Conservation (phyloP, 2,113 vertebrate species). For the Apteryx mantelli region DNA sequence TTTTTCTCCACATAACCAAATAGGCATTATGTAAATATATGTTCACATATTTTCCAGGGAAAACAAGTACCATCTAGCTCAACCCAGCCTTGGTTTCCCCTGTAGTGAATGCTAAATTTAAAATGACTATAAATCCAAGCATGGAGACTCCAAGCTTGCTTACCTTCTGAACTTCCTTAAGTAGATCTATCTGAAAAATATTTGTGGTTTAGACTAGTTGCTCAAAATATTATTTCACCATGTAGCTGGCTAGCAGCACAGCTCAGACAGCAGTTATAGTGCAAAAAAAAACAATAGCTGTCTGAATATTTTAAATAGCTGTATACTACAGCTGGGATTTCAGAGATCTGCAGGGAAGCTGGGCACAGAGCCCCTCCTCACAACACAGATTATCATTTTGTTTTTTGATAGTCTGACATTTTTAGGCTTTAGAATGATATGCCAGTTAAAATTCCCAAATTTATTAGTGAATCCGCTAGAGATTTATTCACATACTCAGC, state of each 20-base stretch:
- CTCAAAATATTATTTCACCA: neutral
- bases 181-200: neutral
- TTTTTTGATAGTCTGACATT: accelerated
- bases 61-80: neutral
- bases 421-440: neutral
- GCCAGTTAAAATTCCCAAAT: neutral
- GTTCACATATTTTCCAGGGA: neutral
- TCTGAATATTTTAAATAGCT: neutral
- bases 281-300: neutral
- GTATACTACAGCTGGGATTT: neutral
- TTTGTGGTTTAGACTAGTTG: neutral
- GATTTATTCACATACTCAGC: neutral
- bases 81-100: neutral
- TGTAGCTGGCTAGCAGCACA: neutral
- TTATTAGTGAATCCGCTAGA: neutral
- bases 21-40: neutral
- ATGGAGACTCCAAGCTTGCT: neutral
- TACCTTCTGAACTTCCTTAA: neutral
- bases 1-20: neutral
- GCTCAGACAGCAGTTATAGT: neutral
- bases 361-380: neutral
- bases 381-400: neutral
- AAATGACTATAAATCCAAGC: neutral
- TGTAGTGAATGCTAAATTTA: neutral
- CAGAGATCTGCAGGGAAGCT: neutral